These are phyloP conservation scores for Cheilinus undulatus DNA, from an alignment of 2,113 vertebrate genomes.

Conservation along the genomic window DNA sequence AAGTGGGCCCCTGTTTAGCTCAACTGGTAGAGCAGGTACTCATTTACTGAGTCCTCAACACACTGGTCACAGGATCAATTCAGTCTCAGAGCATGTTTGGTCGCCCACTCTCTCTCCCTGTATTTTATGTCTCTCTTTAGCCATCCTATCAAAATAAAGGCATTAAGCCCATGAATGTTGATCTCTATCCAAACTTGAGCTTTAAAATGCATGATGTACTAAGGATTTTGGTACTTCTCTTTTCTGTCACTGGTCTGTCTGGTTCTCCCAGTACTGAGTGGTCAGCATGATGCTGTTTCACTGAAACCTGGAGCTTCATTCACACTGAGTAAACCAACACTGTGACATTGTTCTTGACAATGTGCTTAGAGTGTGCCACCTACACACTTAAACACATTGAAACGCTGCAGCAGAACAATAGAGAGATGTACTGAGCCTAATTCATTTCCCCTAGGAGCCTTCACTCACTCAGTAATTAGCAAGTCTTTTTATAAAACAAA, in stretches of 20 bases:
- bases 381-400: not conserved
- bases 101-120: too few relatives aligned
- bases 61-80: too few relatives aligned
- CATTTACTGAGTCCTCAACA: too few relatives aligned
- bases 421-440: not conserved
- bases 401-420: conserved; percentile 6
- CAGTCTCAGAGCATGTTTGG: too few relatives aligned
- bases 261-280: not conserved
- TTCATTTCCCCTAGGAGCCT: conserved; percentile 14
- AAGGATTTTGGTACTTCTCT: too few relatives aligned
- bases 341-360: not conserved
- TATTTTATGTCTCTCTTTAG: too few relatives aligned
- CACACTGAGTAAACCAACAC: not conserved
- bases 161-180: too few relatives aligned
- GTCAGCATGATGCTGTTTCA: not conserved
- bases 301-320: conserved; percentile 16
- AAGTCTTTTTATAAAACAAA: not conserved
- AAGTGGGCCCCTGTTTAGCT: too few relatives aligned
- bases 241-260: not conserved
- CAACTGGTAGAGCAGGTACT: too few relatives aligned
- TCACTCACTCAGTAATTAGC: conserved; percentile 3
- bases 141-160: too few relatives aligned
- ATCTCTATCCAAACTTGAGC: too few relatives aligned
- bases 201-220: too few relatives aligned
- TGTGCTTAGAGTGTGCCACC: not conserved